Evolutionary conservation across 2,888 invertebrate genomes (phyloP).

Genomic region (Ashinkailepas kermadecensis): DNA sequence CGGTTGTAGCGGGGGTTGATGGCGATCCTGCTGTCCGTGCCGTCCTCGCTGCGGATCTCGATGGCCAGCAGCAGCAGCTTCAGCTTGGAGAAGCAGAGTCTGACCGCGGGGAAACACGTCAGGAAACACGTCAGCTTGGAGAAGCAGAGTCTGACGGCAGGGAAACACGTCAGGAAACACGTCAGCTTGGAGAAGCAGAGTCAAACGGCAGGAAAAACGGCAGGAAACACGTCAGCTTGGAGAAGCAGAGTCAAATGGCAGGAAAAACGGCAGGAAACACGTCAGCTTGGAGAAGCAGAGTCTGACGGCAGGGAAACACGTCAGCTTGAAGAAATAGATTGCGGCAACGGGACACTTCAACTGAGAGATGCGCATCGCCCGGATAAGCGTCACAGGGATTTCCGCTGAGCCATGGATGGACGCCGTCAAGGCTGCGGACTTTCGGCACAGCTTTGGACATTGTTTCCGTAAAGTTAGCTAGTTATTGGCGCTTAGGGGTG

Average conservation of each 20-base stretch:
- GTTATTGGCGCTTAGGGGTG: no score
- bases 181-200: constrained; percentile 98
- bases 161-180: constrained; percentile 57
- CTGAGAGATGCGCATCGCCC: no score
- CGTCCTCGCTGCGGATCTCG: constrained; percentile 92
- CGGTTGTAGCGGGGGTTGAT: constrained; percentile 96
- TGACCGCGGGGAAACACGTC: no score
- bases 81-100: constrained; percentile 97
- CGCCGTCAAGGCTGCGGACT: no score
- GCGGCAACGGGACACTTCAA: no score
- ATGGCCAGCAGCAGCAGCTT: constrained; percentile 94
- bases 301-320: constrained; percentile 49
- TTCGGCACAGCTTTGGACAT: no score
- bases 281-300: constrained; percentile 98
- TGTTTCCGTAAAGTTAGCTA: no score
- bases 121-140: constrained; percentile 93
- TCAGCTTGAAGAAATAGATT: constrained; percentile 97
- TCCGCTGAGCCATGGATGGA: no score
- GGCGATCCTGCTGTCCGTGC: constrained; percentile 91
- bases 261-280: constrained; percentile 69
- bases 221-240: constrained; percentile 90
- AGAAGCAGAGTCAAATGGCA: constrained; percentile 96
- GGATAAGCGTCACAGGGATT: no score
- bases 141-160: constrained; percentile 78
- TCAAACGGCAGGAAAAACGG: no score